Base-by-base conservation (phyloP, 2,797 vertebrate species). In the Mus spretus region DNA sequence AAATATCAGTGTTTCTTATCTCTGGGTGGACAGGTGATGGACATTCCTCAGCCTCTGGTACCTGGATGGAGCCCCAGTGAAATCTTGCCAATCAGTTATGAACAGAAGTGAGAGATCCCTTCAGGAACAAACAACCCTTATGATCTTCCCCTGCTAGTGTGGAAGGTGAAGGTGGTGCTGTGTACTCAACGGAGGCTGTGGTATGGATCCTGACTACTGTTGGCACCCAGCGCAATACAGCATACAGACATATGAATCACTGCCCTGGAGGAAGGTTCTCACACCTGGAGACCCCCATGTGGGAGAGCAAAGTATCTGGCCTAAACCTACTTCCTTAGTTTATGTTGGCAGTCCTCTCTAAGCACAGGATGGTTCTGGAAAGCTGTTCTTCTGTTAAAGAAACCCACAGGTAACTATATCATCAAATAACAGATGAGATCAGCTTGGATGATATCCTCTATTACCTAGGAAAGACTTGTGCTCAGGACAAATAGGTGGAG, bases 41-140 rank as follows among this genome's bases (percentile, higher is more conserved):
- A n/a, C 22, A 70, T 13, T 67, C 10, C 8, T 17, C 3, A 11
- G n/a, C 2, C 10, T 3, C 59, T 37, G 4, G 19, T 0, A 6
- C 53, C 14, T 5, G 10, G 8, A 37, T 1, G 37, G 34, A 88
- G n/a, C 11, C 61, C 4, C 3, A 80, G 44, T 57, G 26, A 72
- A 13, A 55, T 83, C 50, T 55, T 55, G 37, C 75, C 74, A 67
- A 26, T 63, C 61, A 80, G 59, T 92, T 6, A 11, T 61, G 74
- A 65, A 40, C 31, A 50, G 22, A 88, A 81, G 40, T 40, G 12
- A 84, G 0, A 50, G 80, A 34, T 31, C 44, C 3, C 24, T 67
- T 96, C 53, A 86, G 85, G 40, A 34, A 50, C 28, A 53, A 78
- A 34, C 1, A 26, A 9, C 5, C 70, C 61, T 88, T 28, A 44